Conservation (phyloP, 2,113 vertebrate species). For the Rhadina sibilatrix region DNA sequence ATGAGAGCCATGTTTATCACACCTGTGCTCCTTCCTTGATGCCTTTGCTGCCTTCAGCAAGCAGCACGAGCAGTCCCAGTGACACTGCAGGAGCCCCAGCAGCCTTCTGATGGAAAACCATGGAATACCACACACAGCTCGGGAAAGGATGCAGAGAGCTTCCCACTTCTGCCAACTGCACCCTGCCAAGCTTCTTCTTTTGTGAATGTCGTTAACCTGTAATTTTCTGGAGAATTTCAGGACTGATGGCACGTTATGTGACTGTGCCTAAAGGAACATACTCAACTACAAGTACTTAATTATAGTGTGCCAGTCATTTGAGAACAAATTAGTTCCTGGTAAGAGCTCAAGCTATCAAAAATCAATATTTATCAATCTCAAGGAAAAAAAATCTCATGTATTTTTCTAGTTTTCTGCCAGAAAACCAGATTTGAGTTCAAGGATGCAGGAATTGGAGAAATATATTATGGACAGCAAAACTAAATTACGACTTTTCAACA, state of each 20-base stretch:
- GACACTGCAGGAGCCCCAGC: fast-evolving
- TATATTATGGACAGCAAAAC: not conserved
- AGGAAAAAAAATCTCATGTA: fast-evolving
- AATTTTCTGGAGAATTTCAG: not conserved
- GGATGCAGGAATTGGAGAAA: not conserved
- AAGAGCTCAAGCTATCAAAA: not conserved
- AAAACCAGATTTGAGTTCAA: not conserved
- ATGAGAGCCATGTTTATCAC: not conserved
- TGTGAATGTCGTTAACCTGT: not conserved
- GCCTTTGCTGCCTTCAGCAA: not conserved
- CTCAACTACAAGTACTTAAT: not conserved
- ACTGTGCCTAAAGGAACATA: not conserved
- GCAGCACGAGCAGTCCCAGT: fast-evolving
- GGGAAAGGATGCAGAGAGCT: not conserved
- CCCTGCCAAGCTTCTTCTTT: not conserved
- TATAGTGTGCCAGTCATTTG: not conserved
- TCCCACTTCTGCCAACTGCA: not conserved
- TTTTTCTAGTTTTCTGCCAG: not conserved
- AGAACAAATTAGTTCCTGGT: not conserved
- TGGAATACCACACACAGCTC: not conserved
- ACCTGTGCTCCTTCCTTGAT: not conserved
- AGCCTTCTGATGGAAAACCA: fast-evolving
- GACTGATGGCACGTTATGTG: fast-evolving
- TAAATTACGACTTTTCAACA: not conserved
- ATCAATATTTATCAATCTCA: not conserved